Evolutionary conservation across 2,113 vertebrate genomes (phyloP).

Genomic region (Pluvialis apricaria): DNA sequence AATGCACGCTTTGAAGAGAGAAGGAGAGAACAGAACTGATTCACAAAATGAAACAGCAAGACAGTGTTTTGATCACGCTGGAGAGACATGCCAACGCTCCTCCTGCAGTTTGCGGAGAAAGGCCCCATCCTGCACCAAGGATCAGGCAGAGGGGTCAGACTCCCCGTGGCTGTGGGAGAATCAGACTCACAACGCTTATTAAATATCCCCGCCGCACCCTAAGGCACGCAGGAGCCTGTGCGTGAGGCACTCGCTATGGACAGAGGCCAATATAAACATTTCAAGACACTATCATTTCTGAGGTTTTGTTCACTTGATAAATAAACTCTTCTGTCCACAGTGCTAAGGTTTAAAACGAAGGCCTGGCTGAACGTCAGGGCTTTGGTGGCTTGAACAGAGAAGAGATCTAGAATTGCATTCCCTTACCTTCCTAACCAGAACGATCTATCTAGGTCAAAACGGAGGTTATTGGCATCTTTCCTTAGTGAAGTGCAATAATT

Average conservation of each 20-base stretch:
- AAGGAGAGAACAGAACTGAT: neutral
- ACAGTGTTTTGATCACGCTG: neutral
- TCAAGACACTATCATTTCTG: neutral
- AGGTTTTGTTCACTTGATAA: neutral
- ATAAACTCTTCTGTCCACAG: neutral
- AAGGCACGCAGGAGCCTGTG: neutral
- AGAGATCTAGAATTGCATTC: conserved; percentile 34
- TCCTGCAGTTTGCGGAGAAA: neutral
- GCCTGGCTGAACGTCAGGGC: conserved; percentile 20
- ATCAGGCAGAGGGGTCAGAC: neutral
- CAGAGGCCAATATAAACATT: neutral
- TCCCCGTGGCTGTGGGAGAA: neutral
- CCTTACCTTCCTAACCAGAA: conserved; percentile 41
- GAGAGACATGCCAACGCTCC: neutral
- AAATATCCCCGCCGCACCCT: neutral
- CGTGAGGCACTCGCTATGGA: neutral
- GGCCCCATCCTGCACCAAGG: neutral
- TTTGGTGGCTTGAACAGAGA: neutral
- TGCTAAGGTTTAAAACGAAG: neutral
- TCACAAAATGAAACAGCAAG: neutral
- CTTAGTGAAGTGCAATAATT: conserved; percentile 52
- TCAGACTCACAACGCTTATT: neutral
- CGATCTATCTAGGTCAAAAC: conserved; percentile 61
- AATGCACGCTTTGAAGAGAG: neutral
- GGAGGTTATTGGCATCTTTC: conserved; percentile 62